These are phyloP conservation scores for Cerceris ruficornis DNA, from an alignment of 2,888 invertebrate genomes.

Conservation along the genomic window DNA sequence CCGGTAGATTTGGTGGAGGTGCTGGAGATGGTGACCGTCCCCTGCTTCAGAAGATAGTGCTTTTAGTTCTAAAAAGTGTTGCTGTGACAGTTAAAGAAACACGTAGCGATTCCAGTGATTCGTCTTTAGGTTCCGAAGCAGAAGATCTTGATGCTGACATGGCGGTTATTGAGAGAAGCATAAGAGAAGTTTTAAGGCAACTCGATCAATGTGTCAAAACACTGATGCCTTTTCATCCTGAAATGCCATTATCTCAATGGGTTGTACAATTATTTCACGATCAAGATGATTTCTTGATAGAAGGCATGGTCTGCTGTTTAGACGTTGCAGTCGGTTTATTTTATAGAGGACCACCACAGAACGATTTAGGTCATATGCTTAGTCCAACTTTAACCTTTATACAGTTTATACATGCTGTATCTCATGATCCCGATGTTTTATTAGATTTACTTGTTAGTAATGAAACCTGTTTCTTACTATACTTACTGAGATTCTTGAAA, in stretches of 20 bases:
- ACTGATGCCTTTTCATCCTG: slow-evolving; percentile 92
- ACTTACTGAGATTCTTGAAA: slow-evolving; percentile 92
- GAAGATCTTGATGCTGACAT: slow-evolving; percentile 94
- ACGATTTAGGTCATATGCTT: slow-evolving; percentile 90
- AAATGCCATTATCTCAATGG: slow-evolving; percentile 93
- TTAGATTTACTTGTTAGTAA: slow-evolving; percentile 94
- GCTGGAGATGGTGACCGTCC: slow-evolving; percentile 83
- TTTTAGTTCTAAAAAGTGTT: slow-evolving; percentile 93
- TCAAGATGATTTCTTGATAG: slow-evolving; percentile 95
- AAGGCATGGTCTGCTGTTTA: slow-evolving; percentile 95
- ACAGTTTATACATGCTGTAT: slow-evolving; percentile 92
- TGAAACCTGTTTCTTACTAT: slow-evolving; percentile 94
- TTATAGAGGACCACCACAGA: slow-evolving; percentile 90
- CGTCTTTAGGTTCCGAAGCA: slow-evolving; percentile 92
- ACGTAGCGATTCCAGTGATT: slow-evolving; percentile 92
- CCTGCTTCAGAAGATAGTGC: slow-evolving; percentile 91
- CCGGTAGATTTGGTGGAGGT: slow-evolving; percentile 83
- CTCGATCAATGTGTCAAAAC: slow-evolving; percentile 92
- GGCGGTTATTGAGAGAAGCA: slow-evolving; percentile 93
- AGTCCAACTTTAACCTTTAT: slow-evolving; percentile 94
- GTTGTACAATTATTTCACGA: slow-evolving; percentile 94
- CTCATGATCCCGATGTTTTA: slow-evolving; percentile 90
- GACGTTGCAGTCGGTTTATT: slow-evolving; percentile 94
- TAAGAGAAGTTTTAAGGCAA: slow-evolving; percentile 91
- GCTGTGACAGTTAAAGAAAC: slow-evolving; percentile 96